Evolutionary conservation across 2,888 invertebrate species (phyloP).

Genomic region (Deladenus siricidicola): DNA sequence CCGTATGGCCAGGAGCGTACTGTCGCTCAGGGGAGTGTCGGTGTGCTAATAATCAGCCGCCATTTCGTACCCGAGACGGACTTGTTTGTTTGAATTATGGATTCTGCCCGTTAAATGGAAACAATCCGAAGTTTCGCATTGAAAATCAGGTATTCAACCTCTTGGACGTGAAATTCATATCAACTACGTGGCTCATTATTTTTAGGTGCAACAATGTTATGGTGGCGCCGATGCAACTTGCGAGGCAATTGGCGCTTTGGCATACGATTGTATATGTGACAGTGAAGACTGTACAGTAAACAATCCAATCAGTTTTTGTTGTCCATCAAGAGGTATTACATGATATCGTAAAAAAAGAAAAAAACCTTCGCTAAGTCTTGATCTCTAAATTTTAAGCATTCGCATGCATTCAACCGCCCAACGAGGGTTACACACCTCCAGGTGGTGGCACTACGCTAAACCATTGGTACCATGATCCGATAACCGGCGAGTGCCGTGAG

Average conservation of each 20-base stretch:
- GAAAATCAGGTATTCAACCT: slow-evolving; percentile 41
- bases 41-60: slow-evolving; percentile 52
- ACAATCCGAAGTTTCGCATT: slow-evolving; percentile 53
- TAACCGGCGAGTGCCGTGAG: slow-evolving; percentile 49
- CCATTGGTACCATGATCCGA: slow-evolving; percentile 51
- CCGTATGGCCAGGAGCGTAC: slow-evolving; percentile 51
- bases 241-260: slow-evolving; percentile 50
- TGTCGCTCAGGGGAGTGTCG: slow-evolving; percentile 51
- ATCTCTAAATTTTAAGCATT: slow-evolving; percentile 36
- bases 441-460: slow-evolving; percentile 51
- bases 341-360: neutral
- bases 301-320: slow-evolving; percentile 52
- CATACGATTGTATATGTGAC: slow-evolving; percentile 52
- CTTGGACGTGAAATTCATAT: neutral
- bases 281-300: slow-evolving; percentile 51
- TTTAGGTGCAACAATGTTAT: slow-evolving; percentile 46
- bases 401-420: slow-evolving; percentile 52
- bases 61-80: slow-evolving; percentile 48
- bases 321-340: slow-evolving; percentile 47
- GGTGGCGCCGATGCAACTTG: slow-evolving; percentile 52
- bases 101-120: slow-evolving; percentile 52
- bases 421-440: slow-evolving; percentile 50
- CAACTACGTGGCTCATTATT: neutral
- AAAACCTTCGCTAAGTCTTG: neutral
- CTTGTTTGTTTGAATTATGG: slow-evolving; percentile 51